phyloP scores from a whole-genome alignment of 2,113 vertebrate genomes.

The Hiodon alosoides region DNA sequence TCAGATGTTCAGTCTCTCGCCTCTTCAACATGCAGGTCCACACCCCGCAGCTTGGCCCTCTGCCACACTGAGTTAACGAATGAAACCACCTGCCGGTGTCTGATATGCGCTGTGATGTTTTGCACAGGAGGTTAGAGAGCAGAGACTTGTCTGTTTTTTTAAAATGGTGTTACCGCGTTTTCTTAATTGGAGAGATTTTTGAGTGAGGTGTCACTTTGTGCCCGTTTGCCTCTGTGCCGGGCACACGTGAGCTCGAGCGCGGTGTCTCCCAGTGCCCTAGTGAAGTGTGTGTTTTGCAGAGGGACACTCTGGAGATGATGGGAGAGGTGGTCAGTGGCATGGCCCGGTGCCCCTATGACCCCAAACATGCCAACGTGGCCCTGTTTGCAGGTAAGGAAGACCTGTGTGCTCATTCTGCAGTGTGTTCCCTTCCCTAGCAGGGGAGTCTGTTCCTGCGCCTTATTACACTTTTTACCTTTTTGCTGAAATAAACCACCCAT shows the following conservation, averaged over 20 bases:
- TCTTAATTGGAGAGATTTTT: neutral
- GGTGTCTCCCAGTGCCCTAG: conserved; percentile 4
- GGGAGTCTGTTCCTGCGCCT: too few species aligned
- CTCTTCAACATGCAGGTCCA: neutral
- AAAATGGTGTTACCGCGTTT: too few species aligned
- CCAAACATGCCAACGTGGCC: conserved; percentile 91
- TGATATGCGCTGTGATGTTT: too few species aligned
- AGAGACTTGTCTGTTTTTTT: too few species aligned
- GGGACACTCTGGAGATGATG: conserved; percentile 80
- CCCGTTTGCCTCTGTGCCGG: neutral
- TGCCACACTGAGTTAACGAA: neutral
- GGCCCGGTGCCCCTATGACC: conserved; percentile 94
- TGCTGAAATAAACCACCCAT: neutral
- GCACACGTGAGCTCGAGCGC: conserved; percentile 20
- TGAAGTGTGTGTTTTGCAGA: conserved; percentile 55
- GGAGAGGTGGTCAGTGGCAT: conserved; percentile 90
- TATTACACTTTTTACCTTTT: too few species aligned
- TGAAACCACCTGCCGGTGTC: neutral
- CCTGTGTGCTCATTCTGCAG: neutral
- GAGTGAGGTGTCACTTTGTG: too few species aligned
- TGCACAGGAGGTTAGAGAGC: too few species aligned
- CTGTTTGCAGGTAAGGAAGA: conserved; percentile 80
- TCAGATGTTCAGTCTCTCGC: neutral
- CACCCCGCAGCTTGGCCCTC: neutral
- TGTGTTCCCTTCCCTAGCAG: neutral